Base-by-base conservation (phyloP, 2,888 invertebrate species). In the Tetragonula carbonaria region DNA sequence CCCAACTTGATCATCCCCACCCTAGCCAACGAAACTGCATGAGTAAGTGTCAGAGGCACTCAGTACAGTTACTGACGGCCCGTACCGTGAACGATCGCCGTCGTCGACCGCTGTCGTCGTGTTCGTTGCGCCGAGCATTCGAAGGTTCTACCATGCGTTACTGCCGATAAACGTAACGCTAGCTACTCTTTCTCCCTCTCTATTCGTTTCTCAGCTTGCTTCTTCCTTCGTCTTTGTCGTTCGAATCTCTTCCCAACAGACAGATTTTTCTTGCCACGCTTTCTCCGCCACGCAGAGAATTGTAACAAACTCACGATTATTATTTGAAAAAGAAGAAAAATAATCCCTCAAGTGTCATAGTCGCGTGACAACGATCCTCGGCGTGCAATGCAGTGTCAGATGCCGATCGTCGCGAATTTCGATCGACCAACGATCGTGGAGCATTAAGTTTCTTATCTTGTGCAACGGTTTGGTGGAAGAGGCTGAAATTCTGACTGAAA, bases 1-100 rank as follows among this genome's bases (percentile, higher is more conserved):
- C 78, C 85, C 82, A 83, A 82, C 81, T 82, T 74, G 87, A 86
- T 83, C 88, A 86, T 83, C 88, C 90, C 88, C 90, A 88, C 91
- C 90, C 90, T 80, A 53, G 50, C 18, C 81, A 81, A 86, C 79
- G 85, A 85, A 85, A 90, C 90, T 86, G 90, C 88, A 87, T 90
- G 91, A 91, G 90, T 90, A 91, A 91, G 87, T 92, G 91, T 91
- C 92, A 87, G 90, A 90, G 87, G 84, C 87, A 89, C 89, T 92
- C 91, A 90, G 92, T 93, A 93, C 93, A 93, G 93, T 93, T 93
- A 93, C 90, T 87, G 92, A 91, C 92, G 91, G 91, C 89, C 87
- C 91, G 89, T 88, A 91, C 89, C 90, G 90, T 90, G 90, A 90
- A 91, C 90, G 89, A 88, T 86, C 78, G 80, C 76, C 88, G 89